Conservation (phyloP, 2,797 vertebrate species). For the Pangasius sanitwongsei region DNA sequence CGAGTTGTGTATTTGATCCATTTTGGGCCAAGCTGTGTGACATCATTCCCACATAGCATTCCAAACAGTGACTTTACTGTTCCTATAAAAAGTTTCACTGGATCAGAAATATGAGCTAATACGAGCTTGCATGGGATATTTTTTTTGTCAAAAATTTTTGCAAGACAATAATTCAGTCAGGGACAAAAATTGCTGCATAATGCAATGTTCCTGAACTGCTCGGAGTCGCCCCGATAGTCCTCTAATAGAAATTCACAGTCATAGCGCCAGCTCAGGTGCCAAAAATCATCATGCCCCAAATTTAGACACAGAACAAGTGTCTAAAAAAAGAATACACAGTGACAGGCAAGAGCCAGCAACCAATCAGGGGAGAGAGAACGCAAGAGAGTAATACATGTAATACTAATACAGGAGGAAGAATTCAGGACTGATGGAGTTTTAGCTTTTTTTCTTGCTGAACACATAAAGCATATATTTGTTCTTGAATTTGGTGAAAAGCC, state of each 20-base stretch:
- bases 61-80: background rate
- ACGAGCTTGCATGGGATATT: background rate
- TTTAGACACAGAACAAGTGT: background rate
- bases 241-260: background rate
- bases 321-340: background rate
- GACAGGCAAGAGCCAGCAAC: background rate
- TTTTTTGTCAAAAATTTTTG: background rate
- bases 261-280: background rate
- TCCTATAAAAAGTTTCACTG: background rate
- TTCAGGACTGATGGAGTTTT: too few species aligned
- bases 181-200: background rate
- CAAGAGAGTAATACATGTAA: background rate
- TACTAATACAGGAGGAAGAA: background rate
- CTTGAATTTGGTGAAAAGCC: background rate
- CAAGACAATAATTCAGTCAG: slow-evolving; percentile 8
- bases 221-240: background rate
- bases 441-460: too few species aligned
- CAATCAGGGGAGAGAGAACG: background rate
- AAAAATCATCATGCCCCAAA: background rate
- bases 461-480: background rate
- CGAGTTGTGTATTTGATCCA: background rate
- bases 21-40: background rate
- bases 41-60: background rate
- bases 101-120: background rate
- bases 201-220: background rate